Base-by-base conservation (phyloP, 2,113 vertebrate genomes). In the Nansenia antarctica region DNA sequence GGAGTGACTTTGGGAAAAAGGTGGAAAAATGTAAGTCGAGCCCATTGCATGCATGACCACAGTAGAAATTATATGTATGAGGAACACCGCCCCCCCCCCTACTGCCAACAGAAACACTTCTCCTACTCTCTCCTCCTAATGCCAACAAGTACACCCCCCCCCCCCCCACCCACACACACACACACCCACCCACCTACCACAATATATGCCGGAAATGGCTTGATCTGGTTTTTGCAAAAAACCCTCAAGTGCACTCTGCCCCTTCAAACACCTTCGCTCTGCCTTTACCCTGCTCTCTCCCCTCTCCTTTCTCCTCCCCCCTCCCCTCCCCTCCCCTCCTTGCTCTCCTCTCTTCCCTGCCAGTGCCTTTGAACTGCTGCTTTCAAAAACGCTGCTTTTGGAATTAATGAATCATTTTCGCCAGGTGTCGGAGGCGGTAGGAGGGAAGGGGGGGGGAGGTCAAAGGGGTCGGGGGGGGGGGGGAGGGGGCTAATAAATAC, bases 401-500 rank as follows among this genome's bases (percentile, higher is more conserved):
- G 87, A 91, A 90, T 87, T 91, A 89, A 91, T 92, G 89, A 92
- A 91, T 92, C 90, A 91, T 90, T 91, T 92, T 92, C 82, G 86
- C 89, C 90, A 92, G 86, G 89, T 92, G 91, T 91, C 81, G 85
- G 82, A 69, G 79, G 77, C 69, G 62, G 62, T 37, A 60, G 39
- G 12, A 32, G 52, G 72, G 66, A 14, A 70, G 27, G 9, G 34
- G 59, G 45, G 62, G 53, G 47, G 30, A n/a, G 30, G 35, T 63
- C 49, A 58, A n/a, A 37, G 22, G 7, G 30, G 64, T 66, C 29
- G 14, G 37, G 69, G 22, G 58, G 14, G 63, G 45, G 65, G 60
- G 26, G 9, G 65, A 65, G 29, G 47, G 20, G 15, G 29, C 18
- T 24, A 34, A 52, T 35, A 34, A 22, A 53, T 89, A 88, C 84